A percentile compares a stretch with the other conserved stretches of the same genome.
These are phyloP conservation scores for Uria lomvia DNA, from an alignment of 2,113 vertebrate genomes.

Conservation along the genomic window DNA sequence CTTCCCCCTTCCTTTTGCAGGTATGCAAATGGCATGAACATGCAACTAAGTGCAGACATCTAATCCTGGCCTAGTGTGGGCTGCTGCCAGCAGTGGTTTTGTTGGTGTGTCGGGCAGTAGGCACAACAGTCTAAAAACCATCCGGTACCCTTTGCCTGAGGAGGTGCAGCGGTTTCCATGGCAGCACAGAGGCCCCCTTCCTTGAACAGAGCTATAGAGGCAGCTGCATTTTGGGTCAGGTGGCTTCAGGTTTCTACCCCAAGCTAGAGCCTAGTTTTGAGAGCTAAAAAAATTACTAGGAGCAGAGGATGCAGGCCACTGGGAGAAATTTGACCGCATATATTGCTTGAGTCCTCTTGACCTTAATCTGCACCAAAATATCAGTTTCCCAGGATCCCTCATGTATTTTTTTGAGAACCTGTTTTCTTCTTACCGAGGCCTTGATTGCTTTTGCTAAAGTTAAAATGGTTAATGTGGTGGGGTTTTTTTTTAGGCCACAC, in stretches of 20 bases:
- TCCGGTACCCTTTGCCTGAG: background rate
- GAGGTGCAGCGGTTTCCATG: background rate
- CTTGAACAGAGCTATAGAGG: background rate
- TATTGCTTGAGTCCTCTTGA: background rate
- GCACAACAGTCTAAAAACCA: background rate
- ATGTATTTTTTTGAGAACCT: background rate
- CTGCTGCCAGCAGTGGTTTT: background rate
- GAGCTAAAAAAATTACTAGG: background rate
- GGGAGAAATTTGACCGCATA: background rate
- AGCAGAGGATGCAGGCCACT: background rate
- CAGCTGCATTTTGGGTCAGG: background rate
- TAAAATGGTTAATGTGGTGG: background rate
- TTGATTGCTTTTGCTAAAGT: background rate
- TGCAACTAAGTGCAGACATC: background rate
- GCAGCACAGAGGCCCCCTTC: background rate
- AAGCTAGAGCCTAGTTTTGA: background rate
- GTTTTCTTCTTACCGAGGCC: background rate
- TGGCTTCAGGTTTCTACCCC: background rate
- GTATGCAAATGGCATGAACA: rapidly evolving
- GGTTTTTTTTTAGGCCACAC: background rate
- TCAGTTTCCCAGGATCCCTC: background rate
- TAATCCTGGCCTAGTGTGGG: background rate
- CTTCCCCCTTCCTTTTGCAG: background rate
- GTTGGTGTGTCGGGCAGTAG: background rate
- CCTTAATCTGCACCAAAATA: background rate